Conservation (phyloP, 92 coral and sea anemone species). For the Parazoanthus atlanticus region DNA sequence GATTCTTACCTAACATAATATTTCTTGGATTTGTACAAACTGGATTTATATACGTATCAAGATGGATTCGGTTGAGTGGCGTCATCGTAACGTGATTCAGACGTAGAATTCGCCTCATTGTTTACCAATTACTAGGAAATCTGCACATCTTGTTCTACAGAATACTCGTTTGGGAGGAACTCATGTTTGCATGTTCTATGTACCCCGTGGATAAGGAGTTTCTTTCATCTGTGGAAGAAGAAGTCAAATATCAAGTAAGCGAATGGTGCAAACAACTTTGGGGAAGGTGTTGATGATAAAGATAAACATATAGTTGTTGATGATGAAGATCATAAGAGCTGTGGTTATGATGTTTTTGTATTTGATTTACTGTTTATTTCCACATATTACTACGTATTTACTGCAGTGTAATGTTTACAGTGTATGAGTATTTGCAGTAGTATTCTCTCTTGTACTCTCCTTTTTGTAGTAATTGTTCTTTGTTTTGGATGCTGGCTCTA, state of each 20-base stretch:
- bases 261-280: background rate
- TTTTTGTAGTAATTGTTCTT: too few species aligned
- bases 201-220: constrained; percentile 87
- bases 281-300: background rate
- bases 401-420: background rate
- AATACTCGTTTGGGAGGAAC: constrained; percentile 95
- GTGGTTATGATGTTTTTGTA: too few species aligned
- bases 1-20: too few species aligned
- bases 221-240: constrained; percentile 78
- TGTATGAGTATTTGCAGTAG: too few species aligned
- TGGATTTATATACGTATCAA: background rate
- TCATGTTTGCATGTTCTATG: constrained; percentile 97
- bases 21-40: background rate
- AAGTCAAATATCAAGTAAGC: constrained; percentile 85
- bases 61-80: background rate
- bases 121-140: background rate
- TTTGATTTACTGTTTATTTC: background rate
- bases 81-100: background rate
- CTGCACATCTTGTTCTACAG: constrained; percentile 44
- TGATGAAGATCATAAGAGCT: background rate
- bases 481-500: too few species aligned
- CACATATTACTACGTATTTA: background rate
- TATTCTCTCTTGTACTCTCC: too few species aligned
- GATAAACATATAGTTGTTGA: background rate
- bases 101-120: background rate